A percentile compares a stretch with the other conserved stretches of the same genome.
Conservation (phyloP, 2,888 invertebrate genomes). For the Thyatira batis region DNA sequence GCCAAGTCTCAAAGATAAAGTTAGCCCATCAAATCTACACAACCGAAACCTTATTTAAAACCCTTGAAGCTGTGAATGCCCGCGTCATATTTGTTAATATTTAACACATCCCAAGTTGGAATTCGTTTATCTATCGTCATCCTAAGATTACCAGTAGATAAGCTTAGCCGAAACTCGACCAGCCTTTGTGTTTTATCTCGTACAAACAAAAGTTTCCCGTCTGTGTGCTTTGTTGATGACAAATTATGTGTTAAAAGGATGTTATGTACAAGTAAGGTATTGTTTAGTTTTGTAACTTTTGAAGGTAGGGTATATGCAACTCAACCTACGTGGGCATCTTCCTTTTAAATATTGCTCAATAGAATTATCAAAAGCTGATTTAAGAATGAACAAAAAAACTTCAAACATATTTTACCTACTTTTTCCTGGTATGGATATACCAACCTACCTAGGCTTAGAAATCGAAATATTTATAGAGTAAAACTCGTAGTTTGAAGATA, state of each 20-base stretch:
- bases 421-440: constrained; percentile 36
- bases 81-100: constrained; percentile 63
- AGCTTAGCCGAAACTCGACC: constrained; percentile 62
- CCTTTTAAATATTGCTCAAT: neutral
- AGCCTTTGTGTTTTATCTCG: constrained; percentile 77
- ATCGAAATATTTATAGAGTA: constrained; percentile 8
- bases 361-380: neutral
- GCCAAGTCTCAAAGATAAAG: neutral
- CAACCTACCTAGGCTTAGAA: constrained; percentile 12
- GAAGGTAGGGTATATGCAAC: constrained; percentile 3
- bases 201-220: constrained; percentile 78
- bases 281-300: constrained; percentile 38
- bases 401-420: too few relatives aligned
- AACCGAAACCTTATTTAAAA: neutral
- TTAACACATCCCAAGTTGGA: constrained; percentile 71
- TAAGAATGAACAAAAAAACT: constrained; percentile 8
- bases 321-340: neutral
- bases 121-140: constrained; percentile 72
- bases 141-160: constrained; percentile 64
- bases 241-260: constrained; percentile 51
- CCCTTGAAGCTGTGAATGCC: constrained; percentile 9
- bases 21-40: neutral
- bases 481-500: neutral
- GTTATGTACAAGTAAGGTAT: constrained; percentile 44
- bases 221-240: constrained; percentile 38